Evolutionary conservation across 1,140 invertebrate species (phyloP).

Genomic region (Oryctes rhinoceros): DNA sequence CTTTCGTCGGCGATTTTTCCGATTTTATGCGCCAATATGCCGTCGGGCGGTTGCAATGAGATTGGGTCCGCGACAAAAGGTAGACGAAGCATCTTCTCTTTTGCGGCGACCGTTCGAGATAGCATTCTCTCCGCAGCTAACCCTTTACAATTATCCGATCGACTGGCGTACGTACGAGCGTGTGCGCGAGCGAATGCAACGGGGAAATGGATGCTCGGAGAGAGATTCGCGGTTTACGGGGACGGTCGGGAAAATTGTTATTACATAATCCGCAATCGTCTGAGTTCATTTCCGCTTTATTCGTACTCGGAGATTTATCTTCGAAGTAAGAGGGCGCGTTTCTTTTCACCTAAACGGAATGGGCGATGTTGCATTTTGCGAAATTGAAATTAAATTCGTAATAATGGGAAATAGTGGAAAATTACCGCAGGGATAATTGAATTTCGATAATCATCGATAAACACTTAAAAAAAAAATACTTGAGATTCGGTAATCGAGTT

Average conservation of each 20-base stretch:
- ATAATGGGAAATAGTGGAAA: no score
- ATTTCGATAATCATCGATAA: no score
- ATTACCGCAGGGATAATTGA: no score
- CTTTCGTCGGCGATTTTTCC: slow-evolving; percentile 11
- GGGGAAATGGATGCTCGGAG: not conserved
- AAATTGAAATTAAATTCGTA: no score
- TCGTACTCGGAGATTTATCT: not conserved
- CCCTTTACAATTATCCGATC: not conserved
- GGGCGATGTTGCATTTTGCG: no score
- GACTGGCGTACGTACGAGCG: not conserved
- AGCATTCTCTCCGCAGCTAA: not conserved
- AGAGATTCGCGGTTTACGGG: not conserved
- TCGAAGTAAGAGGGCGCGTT: not conserved
- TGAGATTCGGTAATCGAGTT: no score
- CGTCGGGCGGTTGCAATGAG: not conserved
- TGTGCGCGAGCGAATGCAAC: not conserved
- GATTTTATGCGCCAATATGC: not conserved
- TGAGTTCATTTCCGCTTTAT: not conserved
- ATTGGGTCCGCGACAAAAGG: not conserved
- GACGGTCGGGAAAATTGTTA: not conserved
- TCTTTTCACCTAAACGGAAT: no score
- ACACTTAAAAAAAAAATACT: no score
- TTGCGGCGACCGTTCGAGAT: not conserved
- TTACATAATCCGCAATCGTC: not conserved
- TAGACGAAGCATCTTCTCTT: not conserved